phyloP scores from a whole-genome alignment of 1,140 invertebrate species.

The Anastatus disparis region DNA sequence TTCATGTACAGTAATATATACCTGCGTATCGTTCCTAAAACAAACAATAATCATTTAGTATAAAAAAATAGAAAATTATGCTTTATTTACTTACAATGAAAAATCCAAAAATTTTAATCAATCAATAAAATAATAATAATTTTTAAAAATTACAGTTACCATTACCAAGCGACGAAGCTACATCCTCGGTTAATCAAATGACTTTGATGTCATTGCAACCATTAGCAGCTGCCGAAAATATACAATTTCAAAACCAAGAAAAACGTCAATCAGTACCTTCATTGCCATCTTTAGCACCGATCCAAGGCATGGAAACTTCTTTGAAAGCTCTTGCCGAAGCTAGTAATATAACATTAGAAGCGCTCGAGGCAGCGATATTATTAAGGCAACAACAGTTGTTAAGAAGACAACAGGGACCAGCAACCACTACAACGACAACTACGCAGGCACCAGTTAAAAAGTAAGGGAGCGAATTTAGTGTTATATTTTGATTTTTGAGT shows the following conservation, averaged over 20 bases:
- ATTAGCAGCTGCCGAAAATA: slow-evolving; percentile 38
- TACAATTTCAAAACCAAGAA: slow-evolving; percentile 37
- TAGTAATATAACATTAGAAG: slow-evolving; percentile 79
- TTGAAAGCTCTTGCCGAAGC: slow-evolving; percentile 70
- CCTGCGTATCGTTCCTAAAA: no score
- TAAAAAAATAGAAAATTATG: no score
- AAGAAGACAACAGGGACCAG: slow-evolving; percentile 67
- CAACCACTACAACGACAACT: slow-evolving; percentile 63
- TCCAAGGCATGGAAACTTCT: slow-evolving; percentile 67
- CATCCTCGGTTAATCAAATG: slow-evolving; percentile 58
- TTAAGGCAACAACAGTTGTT: slow-evolving; percentile 76
- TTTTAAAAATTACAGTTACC: slow-evolving; percentile 56
- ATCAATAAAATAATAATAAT: no score
- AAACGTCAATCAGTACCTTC: slow-evolving; percentile 43
- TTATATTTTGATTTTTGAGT: no score
- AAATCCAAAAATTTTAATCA: no score
- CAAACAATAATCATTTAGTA: no score
- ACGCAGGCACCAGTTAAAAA: slow-evolving; percentile 55
- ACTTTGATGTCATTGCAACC: slow-evolving; percentile 56
- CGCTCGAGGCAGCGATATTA: slow-evolving; percentile 77
- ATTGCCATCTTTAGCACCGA: slow-evolving; percentile 57
- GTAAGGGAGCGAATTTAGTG: slow-evolving; percentile 39
- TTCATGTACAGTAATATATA: no score
- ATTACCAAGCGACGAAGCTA: slow-evolving; percentile 54
- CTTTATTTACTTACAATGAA: no score